phyloP scores from a whole-genome alignment of 2,888 invertebrate genomes.

The Protophormia terraenovae region DNA sequence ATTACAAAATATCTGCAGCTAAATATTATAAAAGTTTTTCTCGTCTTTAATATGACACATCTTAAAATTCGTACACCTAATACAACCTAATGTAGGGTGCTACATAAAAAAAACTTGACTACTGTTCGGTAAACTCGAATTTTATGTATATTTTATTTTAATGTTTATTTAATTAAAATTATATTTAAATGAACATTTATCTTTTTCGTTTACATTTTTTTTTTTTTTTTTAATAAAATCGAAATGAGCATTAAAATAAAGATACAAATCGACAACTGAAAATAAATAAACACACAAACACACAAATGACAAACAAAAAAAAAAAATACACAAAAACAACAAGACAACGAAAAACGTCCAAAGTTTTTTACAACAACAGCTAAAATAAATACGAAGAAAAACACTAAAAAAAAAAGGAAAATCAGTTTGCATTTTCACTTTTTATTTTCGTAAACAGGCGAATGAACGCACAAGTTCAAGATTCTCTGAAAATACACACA shows the following conservation, averaged over 20 bases:
- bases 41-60: too few relatives aligned
- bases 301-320: background rate
- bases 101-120: background rate
- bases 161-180: slow-evolving; percentile 33
- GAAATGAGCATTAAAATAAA: slow-evolving; percentile 11
- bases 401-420: slow-evolving; percentile 24
- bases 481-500: slow-evolving; percentile 69
- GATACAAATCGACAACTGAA: slow-evolving; percentile 25
- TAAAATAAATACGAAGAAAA: background rate
- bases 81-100: background rate
- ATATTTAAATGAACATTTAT: slow-evolving; percentile 13
- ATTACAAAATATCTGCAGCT: too few relatives aligned
- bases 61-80: too few relatives aligned
- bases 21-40: too few relatives aligned
- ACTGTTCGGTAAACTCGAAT: background rate
- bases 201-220: background rate
- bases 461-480: slow-evolving; percentile 76
- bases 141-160: background rate
- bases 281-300: slow-evolving; percentile 1
- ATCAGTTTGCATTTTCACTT: slow-evolving; percentile 55
- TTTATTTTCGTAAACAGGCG: slow-evolving; percentile 57
- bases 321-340: background rate
- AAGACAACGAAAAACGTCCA: background rate
- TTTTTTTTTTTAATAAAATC: background rate
- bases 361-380: background rate